Percentiles rank a stretch among this genome's conserved stretches.
Conservation (phyloP, 2,888 invertebrate species). For the Plusia festucae region DNA sequence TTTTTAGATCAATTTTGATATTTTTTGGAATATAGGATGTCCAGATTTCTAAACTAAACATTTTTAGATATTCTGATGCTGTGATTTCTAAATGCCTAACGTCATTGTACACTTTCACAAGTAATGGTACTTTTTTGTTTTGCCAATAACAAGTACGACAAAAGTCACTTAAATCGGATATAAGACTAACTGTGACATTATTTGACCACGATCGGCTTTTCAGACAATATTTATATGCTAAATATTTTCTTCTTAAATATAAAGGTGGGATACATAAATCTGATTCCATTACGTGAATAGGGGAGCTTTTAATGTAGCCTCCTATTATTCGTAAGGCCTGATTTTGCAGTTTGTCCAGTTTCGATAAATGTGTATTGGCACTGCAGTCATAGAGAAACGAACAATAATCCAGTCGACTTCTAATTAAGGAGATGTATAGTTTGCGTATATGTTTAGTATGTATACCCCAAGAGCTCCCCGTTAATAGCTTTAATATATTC, state of each 20-base stretch:
- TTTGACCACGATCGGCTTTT: neutral
- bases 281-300: too few relatives aligned
- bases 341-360: conserved; percentile 23
- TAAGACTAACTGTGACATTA: conserved; percentile 2
- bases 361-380: conserved; percentile 5
- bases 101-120: conserved; percentile 5
- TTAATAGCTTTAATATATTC: conserved; percentile 6
- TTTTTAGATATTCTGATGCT: conserved; percentile 4
- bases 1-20: conserved; percentile 3
- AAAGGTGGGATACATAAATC: conserved; percentile 11
- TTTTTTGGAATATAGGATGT: conserved; percentile 3
- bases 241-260: conserved; percentile 10
- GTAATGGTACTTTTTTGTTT: conserved; percentile 9
- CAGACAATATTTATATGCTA: conserved; percentile 12
- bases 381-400: conserved; percentile 7
- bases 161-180: conserved; percentile 2
- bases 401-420: conserved; percentile 11
- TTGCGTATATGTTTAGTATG: neutral
- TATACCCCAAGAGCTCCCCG: conserved; percentile 7
- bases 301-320: conserved; percentile 15
- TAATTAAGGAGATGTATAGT: conserved; percentile 5
- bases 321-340: conserved; percentile 19
- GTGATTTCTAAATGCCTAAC: neutral
- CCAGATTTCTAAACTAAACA: conserved; percentile 17
- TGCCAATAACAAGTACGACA: neutral